phyloP scores from a whole-genome alignment of 64 coral and sea anemone genomes.

The Astreopora myriophthalma region DNA sequence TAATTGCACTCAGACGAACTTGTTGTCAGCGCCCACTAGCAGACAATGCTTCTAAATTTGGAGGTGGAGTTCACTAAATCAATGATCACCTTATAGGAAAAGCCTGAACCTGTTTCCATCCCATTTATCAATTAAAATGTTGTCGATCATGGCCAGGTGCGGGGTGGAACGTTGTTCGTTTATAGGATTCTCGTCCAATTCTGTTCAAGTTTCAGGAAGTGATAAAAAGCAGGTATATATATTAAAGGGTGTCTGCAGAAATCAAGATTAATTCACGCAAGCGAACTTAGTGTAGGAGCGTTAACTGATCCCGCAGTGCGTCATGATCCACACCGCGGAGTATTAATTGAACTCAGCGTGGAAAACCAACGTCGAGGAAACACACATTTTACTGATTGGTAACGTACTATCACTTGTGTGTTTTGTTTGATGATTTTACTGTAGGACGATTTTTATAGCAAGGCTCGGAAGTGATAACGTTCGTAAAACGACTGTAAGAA shows the following conservation, averaged over 20 bases:
- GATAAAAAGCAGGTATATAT: conserved; percentile 40
- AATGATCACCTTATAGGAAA: not conserved
- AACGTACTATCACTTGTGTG: not conserved
- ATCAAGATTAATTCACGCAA: not conserved
- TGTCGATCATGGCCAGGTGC: not conserved
- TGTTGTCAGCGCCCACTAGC: not conserved
- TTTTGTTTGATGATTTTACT: not conserved
- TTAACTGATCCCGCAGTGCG: too few relatives aligned
- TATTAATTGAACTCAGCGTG: not conserved
- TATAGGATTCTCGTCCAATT: conserved; percentile 9
- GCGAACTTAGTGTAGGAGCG: not conserved
- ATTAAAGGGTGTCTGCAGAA: not conserved
- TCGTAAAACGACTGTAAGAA: not conserved
- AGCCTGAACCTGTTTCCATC: not conserved
- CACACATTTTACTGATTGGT: not conserved
- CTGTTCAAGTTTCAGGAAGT: not conserved
- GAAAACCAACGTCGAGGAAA: not conserved
- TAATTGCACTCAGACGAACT: not conserved
- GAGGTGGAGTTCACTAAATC: not conserved
- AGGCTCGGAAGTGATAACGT: not conserved
- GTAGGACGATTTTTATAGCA: not conserved
- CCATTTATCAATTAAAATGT: not conserved
- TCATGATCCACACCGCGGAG: not conserved
- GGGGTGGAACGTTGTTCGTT: not conserved
- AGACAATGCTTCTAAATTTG: conserved; percentile 3